Base-by-base conservation (phyloP, 2,888 invertebrate species). In the Drosophila prostipennis region DNA sequence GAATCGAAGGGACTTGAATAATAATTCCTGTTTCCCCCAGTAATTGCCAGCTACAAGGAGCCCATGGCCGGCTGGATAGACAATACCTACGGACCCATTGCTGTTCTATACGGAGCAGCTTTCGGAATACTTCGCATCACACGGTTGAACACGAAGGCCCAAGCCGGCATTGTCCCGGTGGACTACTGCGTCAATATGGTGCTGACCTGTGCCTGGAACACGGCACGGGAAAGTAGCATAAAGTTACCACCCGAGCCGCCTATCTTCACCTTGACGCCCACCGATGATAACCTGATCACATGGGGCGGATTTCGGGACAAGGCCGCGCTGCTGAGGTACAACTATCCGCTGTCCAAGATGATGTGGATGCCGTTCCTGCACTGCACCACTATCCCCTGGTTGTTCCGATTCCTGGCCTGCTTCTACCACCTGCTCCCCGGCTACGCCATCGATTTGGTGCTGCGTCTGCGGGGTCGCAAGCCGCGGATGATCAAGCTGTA, bases 251-350 rank as follows among this genome's bases (percentile, higher is more conserved):
- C 54, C 56, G 37, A 45, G 11, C 75, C 88, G 1, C 56, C 77
- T 6, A 88, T 90, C 29, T 98, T 96, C 93, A 98, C 98, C 92
- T 97, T 95, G 91, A 96, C 97, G 2, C 96, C 98, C 1, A 96
- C 97, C 0, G 93, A 93, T 1, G 94, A 96, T 69, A 97, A 97
- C 88, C 94, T 95, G 1, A 92, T 98, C 43, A 95, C 95, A 0
- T 99, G 98, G 98, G 93, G 93, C 0, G 93, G 95, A 48, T 96
- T 96, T 80, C 93, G 52, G 1, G 32, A 64, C 2, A 59, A 59
- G 13, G 52, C 82, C 1, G 4, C 60, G 0, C n/a, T 1, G 0
- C 92, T 94, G 64, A 93, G 94, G 0, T 75, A 91, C 0, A 80
- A 91, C 42, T 93, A 93, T 37, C 96, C 96, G 0, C 93, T 95